These are phyloP conservation scores for Phymorhynchus buccinoides DNA, from an alignment of 1,140 invertebrate genomes.

Conservation along the genomic window DNA sequence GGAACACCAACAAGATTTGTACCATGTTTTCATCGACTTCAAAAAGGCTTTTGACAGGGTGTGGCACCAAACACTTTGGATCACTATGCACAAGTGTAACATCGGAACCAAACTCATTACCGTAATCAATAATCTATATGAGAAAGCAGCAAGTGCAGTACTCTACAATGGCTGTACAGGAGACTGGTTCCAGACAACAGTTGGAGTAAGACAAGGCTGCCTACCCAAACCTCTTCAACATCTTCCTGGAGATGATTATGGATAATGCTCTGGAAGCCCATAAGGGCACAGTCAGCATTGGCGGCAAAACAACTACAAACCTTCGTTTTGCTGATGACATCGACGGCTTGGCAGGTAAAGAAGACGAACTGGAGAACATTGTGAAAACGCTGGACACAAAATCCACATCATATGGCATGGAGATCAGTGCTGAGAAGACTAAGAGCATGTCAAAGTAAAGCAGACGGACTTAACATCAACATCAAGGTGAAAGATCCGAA, in stretches of 20 bases:
- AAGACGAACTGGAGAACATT: neutral
- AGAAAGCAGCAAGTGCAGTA: neutral
- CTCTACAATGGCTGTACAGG: neutral
- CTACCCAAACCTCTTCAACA: neutral
- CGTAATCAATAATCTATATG: neutral
- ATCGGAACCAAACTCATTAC: too few relatives aligned
- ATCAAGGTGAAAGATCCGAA: too few relatives aligned
- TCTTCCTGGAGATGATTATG: neutral
- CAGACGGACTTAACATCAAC: too few relatives aligned
- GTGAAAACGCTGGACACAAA: neutral
- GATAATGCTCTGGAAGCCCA: neutral
- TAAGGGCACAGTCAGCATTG: neutral
- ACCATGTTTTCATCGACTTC: too few relatives aligned
- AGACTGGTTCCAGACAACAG: neutral
- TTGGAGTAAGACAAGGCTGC: neutral
- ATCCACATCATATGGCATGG: neutral
- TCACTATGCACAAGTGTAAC: too few relatives aligned
- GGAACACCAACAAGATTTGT: neutral
- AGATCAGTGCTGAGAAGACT: neutral
- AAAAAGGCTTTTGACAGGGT: too few relatives aligned
- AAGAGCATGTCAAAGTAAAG: neutral
- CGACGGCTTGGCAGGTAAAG: neutral
- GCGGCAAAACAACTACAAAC: neutral
- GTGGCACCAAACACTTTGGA: too few relatives aligned
- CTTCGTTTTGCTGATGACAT: neutral